Percentiles rank a stretch among this genome's conserved stretches.
Conservation (phyloP, 2,113 vertebrate genomes). For the Aptenodytes patagonicus region DNA sequence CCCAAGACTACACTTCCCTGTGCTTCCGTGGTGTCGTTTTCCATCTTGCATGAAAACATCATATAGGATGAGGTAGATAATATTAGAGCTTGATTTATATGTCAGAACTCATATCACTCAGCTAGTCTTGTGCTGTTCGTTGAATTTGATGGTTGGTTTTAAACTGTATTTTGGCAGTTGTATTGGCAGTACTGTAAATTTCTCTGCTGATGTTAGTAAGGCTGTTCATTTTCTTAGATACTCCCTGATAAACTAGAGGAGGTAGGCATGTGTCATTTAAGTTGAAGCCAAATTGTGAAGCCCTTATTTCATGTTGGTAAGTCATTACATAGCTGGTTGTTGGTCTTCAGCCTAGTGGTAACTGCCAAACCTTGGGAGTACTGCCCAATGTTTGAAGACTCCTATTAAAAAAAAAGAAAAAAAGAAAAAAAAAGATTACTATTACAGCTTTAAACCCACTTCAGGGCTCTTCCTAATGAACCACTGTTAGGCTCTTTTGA, state of each 20-base stretch:
- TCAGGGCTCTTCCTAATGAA: neutral
- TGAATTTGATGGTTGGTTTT: neutral
- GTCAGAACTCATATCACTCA: neutral
- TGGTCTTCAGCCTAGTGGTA: neutral
- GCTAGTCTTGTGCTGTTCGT: neutral
- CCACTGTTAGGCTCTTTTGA: neutral
- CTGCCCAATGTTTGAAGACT: neutral
- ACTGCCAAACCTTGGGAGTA: neutral
- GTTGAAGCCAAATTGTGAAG: neutral
- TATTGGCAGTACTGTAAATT: neutral
- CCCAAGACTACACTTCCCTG: neutral
- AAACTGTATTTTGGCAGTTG: neutral
- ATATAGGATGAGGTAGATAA: neutral
- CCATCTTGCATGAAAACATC: neutral
- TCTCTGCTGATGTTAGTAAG: neutral
- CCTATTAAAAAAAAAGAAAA: neutral
- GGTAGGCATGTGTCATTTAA: neutral
- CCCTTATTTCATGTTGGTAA: neutral
- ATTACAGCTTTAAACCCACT: neutral
- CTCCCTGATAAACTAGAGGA: neutral
- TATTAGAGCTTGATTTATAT: neutral
- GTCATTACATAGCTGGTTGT: neutral
- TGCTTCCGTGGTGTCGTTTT: neutral
- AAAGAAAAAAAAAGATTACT: neutral
- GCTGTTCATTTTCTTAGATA: neutral